Base-by-base conservation (phyloP, 2,113 vertebrate genomes). In the Forbesichthys agassizii region DNA sequence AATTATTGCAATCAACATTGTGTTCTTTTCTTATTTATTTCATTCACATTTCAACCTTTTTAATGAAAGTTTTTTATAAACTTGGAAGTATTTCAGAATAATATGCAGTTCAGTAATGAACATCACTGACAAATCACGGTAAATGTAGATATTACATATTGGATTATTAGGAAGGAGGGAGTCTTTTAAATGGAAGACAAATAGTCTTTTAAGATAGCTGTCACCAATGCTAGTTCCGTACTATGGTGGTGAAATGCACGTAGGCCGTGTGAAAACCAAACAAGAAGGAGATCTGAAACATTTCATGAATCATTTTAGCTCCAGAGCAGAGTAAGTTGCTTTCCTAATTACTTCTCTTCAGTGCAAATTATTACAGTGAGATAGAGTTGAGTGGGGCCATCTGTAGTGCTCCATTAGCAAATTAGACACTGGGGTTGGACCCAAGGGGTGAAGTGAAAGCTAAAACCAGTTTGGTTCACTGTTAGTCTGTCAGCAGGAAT, bases 361-460 rank as follows among this genome's bases (percentile, higher is more conserved):
- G 82, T 83, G 75, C 77, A 87, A 92, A 84, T 92, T 69, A 89
- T 91, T 91, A 91, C 81, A 81, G 63, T 57, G 33, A 49, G 9
- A 48, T 79, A 70, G 79, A 83, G 83, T 77, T 84, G 4, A 73
- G 74, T 61, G 13, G 61, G 13, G 2, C 73, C 74, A 73, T 92
- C 89, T 90, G 79, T 70, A 84, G 79, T 88, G 86, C 88, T 74
- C 81, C 68, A 92, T 93, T 94, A 91, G 89, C 88, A 93, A 93
- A 93, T 86, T 88, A 78, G 87, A 86, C 86, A 72, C 49, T 61
- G 67, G 85, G 84, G 53, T 83, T 93, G 90, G 90, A 84, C 53
- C 71, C 56, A 68, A 71, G 90, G 92, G 91, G 89, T 62, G 18
- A 73, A 78, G 83, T 83, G 79, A 85, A 90, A 72, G 82, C 76